A percentile compares a stretch with the other conserved stretches of the same genome.
phyloP scores from a whole-genome alignment of 2,888 invertebrate genomes.

The Ferrisia virgata region DNA sequence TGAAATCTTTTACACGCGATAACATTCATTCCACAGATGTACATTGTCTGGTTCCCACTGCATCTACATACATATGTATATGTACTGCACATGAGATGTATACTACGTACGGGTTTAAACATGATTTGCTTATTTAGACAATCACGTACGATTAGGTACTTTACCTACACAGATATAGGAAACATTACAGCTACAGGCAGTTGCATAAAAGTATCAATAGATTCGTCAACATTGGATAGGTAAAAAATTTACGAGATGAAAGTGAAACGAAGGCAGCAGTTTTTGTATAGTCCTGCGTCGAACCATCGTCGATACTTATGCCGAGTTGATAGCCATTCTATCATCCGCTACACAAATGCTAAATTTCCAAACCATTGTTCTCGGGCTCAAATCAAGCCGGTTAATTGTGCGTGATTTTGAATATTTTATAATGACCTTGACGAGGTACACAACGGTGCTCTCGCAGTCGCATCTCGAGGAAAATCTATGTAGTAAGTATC shows the following conservation, averaged over 20 bases:
- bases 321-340: background rate
- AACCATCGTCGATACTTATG: background rate
- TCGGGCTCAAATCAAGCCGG: constrained; percentile 7
- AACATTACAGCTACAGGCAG: background rate
- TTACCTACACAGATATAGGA: background rate
- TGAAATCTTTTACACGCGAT: too few relatives aligned
- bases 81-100: too few relatives aligned
- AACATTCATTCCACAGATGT: too few relatives aligned
- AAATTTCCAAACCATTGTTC: constrained; percentile 16
- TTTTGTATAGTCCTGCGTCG: background rate
- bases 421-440: constrained; percentile 43
- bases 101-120: too few relatives aligned
- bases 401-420: constrained; percentile 44
- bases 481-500: too few relatives aligned
- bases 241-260: background rate
- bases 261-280: background rate
- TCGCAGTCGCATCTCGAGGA: background rate
- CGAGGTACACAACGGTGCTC: constrained; percentile 26
- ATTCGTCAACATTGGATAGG: background rate
- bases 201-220: background rate
- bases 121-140: too few relatives aligned
- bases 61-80: too few relatives aligned
- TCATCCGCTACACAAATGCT: constrained; percentile 9
- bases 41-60: too few relatives aligned
- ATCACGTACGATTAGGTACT: too few relatives aligned